Conservation (phyloP, 2,888 invertebrate genomes). For the Xylocampa areola region DNA sequence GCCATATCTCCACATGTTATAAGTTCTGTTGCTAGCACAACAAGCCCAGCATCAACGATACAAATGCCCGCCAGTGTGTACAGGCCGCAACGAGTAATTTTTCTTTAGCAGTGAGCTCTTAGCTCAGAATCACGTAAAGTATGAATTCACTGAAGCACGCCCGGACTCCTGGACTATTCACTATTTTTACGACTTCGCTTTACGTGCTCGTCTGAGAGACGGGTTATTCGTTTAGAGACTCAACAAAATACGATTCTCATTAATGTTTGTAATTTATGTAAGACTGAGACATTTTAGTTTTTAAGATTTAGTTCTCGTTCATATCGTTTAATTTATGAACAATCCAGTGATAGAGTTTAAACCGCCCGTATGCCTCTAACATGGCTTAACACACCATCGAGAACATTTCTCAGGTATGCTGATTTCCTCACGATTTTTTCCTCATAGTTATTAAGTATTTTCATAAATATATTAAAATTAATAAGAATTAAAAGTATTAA, state of each 20-base stretch:
- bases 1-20: too few relatives aligned
- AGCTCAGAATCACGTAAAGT: conserved; percentile 72
- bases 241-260: conserved; percentile 47
- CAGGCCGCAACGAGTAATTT: conserved; percentile 47
- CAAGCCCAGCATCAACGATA: conserved; percentile 16
- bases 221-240: conserved; percentile 48
- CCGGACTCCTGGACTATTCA: conserved; percentile 64
- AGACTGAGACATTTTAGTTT: too few relatives aligned
- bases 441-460: too few relatives aligned
- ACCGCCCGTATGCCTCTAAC: too few relatives aligned
- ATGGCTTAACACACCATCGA: too few relatives aligned
- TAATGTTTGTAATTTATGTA: conserved; percentile 8
- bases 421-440: too few relatives aligned
- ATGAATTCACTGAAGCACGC: conserved; percentile 70
- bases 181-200: conserved; percentile 73
- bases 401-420: too few relatives aligned
- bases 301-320: too few relatives aligned
- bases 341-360: too few relatives aligned
- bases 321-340: too few relatives aligned
- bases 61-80: conserved; percentile 47
- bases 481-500: too few relatives aligned
- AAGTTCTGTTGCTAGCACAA: conserved; percentile 17
- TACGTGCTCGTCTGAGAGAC: conserved; percentile 51
- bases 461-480: too few relatives aligned
- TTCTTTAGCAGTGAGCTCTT: conserved; percentile 57